Evolutionary conservation across 2,113 vertebrate genomes (phyloP), one percentile per base, ranked within the genome.

Genomic region (Nothoprocta perdicaria): DNA sequence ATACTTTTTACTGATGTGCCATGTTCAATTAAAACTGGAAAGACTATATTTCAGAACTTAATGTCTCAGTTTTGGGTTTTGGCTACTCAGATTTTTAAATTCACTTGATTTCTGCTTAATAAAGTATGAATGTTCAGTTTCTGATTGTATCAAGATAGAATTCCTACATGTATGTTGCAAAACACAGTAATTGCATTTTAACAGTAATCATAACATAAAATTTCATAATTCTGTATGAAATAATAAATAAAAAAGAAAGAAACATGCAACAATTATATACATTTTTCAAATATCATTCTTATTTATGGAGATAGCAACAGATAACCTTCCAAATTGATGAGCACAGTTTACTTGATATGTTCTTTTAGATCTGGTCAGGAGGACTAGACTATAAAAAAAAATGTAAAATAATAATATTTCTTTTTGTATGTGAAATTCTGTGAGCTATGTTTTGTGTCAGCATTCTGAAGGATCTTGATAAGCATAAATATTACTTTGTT

Each of bases 291-390:
- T 60, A 2, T 2, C 63, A 0, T 8, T 94, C 63, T 81, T 35
- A 73, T 2, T 79, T 53, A 15, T 31, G 38, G 17, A 81, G 61
- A 52, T 16, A 58, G 9, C 26, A 41, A 53, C 31, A 15, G 1
- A 7, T 77, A 1, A 48, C 2, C 0, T 0, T 3, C 5, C 12
- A 12, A 43, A n/a, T 38, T 58, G 41, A 24, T 16, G 21, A 4
- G 43, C n/a, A 46, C 16, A 9, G 6, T 50, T 40, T 5, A 24
- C 9, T 55, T 17, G 33, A 50, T 18, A 19, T 1, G 43, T 31
- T 6, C 4, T 53, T 67, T 67, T 66, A 2, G 1, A 7, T 61
- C 21, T 60, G 8, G 15, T 57, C 7, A 52, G 75, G 75, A 65
- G 27, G 2, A 27, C 8, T 48, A 11, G 85, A 73, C n/a, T 3